phyloP scores from a whole-genome alignment of 35 echinoderm and acorn worm species.

The Anneissia japonica region DNA sequence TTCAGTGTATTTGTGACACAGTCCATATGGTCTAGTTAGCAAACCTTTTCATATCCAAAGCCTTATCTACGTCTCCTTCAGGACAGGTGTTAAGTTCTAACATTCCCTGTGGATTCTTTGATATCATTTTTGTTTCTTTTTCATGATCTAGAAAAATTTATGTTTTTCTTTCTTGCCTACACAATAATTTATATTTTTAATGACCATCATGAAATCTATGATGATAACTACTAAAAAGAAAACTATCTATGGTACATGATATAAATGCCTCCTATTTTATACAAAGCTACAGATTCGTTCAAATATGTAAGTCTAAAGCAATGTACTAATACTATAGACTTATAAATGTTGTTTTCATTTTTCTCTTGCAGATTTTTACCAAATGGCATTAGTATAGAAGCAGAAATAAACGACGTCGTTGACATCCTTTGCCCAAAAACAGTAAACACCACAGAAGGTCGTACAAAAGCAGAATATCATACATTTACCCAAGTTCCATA shows the following conservation, averaged over 20 bases:
- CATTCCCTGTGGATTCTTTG: background rate
- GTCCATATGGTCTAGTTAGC: background rate
- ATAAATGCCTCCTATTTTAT: no score
- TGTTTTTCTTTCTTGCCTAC: background rate
- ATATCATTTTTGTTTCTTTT: background rate
- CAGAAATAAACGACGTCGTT: constrained; percentile 56
- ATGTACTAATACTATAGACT: no score
- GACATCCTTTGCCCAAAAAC: constrained; percentile 50
- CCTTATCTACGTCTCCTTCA: background rate
- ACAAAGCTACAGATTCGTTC: no score
- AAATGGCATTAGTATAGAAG: constrained; percentile 32
- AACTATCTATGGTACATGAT: no score
- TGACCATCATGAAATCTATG: background rate
- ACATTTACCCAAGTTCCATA: constrained; percentile 40
- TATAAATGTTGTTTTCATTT: background rate
- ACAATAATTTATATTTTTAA: background rate
- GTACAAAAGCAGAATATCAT: constrained; percentile 30
- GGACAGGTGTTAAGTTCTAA: background rate
- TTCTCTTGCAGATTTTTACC: constrained; percentile 42
- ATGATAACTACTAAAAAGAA: no score
- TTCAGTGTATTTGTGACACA: background rate
- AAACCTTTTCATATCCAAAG: background rate
- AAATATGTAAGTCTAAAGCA: no score
- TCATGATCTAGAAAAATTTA: background rate
- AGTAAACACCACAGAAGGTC: constrained; percentile 12